A percentile compares a stretch with the other conserved stretches of the same genome.
phyloP scores from a whole-genome alignment of 2,797 vertebrate species.

The Phrynocephalus vlangalii region DNA sequence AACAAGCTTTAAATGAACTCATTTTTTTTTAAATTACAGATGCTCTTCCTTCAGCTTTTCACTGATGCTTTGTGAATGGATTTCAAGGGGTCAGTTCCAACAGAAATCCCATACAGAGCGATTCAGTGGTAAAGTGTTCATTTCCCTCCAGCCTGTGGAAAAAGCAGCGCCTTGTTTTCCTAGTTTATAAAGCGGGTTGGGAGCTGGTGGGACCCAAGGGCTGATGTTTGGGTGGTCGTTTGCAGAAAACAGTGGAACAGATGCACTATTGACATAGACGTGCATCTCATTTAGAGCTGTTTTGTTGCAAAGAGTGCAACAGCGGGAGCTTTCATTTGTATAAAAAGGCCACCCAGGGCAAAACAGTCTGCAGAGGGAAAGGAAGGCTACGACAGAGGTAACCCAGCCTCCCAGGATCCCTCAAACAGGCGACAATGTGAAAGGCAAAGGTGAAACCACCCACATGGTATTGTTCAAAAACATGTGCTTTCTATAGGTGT shows the following conservation, averaged over 20 bases:
- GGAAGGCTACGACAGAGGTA: fast-evolving
- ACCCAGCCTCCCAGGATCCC: background rate
- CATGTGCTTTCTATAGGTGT: fast-evolving
- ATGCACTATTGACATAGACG: fast-evolving
- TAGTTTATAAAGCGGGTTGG: background rate
- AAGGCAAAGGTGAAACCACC: slow-evolving; percentile 47
- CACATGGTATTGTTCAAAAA: background rate
- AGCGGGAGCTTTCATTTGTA: background rate
- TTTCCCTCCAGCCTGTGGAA: background rate
- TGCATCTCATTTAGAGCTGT: slow-evolving; percentile 12
- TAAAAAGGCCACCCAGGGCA: slow-evolving; percentile 37
- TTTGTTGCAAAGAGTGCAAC: background rate
- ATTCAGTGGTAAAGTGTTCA: slow-evolving; percentile 25
- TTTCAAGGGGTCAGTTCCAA: slow-evolving; percentile 1
- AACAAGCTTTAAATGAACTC: background rate
- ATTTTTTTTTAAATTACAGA: slow-evolving; percentile 19
- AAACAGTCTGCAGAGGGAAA: fast-evolving
- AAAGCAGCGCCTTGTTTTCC: fast-evolving
- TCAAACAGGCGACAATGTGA: background rate
- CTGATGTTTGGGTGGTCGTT: background rate
- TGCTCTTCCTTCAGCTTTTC: slow-evolving; percentile 18
- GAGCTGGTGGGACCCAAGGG: slow-evolving; percentile 1
- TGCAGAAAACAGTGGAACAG: background rate
- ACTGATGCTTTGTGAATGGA: slow-evolving; percentile 36
- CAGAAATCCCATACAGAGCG: background rate